Evolutionary conservation across 2,888 invertebrate genomes (phyloP).

Genomic region (Hypena proboscidalis): DNA sequence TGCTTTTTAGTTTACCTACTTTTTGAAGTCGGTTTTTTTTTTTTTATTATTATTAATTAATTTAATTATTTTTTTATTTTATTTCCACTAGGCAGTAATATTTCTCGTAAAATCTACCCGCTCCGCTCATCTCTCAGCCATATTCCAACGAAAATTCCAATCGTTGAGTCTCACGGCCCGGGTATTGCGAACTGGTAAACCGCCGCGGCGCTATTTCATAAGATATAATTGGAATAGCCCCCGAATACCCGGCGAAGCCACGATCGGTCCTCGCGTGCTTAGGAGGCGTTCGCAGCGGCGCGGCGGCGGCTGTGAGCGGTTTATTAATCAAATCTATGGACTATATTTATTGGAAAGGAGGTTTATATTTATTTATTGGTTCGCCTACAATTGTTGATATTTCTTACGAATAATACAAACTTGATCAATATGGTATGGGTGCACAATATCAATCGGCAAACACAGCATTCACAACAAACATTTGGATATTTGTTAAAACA

Average conservation of each 20-base stretch:
- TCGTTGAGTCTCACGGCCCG: conserved; percentile 61
- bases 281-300: conserved; percentile 5
- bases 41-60: too few species aligned
- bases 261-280: conserved; percentile 23
- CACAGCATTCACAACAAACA: too few species aligned
- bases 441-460: too few species aligned
- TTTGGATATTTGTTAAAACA: too few species aligned
- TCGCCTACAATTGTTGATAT: too few species aligned
- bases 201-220: conserved; percentile 77
- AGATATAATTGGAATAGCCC: conserved; percentile 82
- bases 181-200: conserved; percentile 73
- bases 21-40: too few species aligned
- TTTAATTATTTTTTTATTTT: neutral
- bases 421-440: too few species aligned
- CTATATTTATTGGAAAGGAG: too few species aligned
- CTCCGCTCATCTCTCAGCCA: conserved; percentile 36
- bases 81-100: neutral
- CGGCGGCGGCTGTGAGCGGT: conserved; percentile 22
- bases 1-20: too few species aligned
- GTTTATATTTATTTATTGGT: too few species aligned
- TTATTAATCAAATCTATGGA: conserved; percentile 1
- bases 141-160: conserved; percentile 66
- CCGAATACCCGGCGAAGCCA: conserved; percentile 51
- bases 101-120: conserved; percentile 18
- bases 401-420: too few species aligned